A percentile compares a stretch with the other conserved stretches of the same genome.
Conservation (phyloP, 2,797 vertebrate species). For the Falco rusticolus region DNA sequence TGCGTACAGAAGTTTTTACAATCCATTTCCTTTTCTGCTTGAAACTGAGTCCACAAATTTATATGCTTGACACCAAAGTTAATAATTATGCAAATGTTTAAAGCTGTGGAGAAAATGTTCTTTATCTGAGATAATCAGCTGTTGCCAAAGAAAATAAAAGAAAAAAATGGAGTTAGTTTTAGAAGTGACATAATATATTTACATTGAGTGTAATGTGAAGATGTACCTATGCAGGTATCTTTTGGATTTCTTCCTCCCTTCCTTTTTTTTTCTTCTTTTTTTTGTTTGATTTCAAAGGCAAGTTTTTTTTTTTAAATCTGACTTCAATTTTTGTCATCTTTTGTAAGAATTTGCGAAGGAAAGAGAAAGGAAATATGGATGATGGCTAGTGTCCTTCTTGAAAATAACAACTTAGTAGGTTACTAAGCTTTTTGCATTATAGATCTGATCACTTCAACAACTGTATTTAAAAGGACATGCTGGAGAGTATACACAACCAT, state of each 20-base stretch:
- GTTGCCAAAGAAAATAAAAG: background rate
- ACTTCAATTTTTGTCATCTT: background rate
- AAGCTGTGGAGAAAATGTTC: background rate
- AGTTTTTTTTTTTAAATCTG: background rate
- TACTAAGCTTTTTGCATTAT: background rate
- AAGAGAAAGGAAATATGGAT: background rate
- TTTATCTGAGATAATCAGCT: background rate
- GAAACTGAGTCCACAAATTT: background rate
- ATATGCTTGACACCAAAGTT: background rate
- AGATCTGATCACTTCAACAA: background rate
- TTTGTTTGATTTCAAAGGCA: background rate
- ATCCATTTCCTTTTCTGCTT: slow-evolving; percentile 20
- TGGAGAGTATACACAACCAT: background rate
- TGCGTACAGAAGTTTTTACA: background rate
- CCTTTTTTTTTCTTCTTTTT: background rate
- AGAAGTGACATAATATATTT: background rate
- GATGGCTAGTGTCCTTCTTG: background rate
- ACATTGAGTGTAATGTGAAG: background rate
- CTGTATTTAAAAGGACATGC: background rate
- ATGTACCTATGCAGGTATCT: background rate
- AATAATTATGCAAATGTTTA: background rate
- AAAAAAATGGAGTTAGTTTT: background rate
- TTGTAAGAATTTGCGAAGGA: background rate
- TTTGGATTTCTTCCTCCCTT: background rate
- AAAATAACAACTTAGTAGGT: background rate